Evolutionary conservation across 2,888 invertebrate genomes (phyloP), one percentile per base, ranked within the genome.

Genomic region (Meiosimyza decipiens): DNA sequence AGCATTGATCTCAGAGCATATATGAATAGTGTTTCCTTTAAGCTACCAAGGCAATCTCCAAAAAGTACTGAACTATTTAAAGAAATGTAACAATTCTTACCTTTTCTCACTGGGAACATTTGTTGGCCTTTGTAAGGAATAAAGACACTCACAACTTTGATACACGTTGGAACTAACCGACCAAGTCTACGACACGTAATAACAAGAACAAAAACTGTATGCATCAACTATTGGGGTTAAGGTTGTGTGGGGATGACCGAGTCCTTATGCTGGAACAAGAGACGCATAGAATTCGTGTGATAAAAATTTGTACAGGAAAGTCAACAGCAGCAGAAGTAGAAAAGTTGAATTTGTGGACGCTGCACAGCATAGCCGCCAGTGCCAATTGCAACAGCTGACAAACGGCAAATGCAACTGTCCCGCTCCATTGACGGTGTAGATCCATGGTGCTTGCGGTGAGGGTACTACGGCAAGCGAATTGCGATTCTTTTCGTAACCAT

Each of bases 371-470:
- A 71, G 69, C 74, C 68, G 71, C 62, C 59, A 68, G 66, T 59
- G 28, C 65, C 66, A 47, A 64, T 55, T 28, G 50, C 64, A 50
- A 67, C 73, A 71, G 72, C 68, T 70, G 59, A 15, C 70, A 54
- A 51, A 73, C 68, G 71, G 72, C 63, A 66, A 64, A 71, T 73
- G 77, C 68, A 68, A 77, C 70, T 75, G 73, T 73, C 74, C 70
- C 60, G 77, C 77, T 69, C 80, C 80, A 76, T 82, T 86, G 40
- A 4, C 1, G 9, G 83, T 77, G 52, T 84, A 80, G 52, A 83
- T 80, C 83, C 86, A 84, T n/a, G 85, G 83, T 66, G 87, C 82
- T 69, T 82, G 81, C 13, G 83, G 83, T 67, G 87, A 85, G 60
- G 86, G 84, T 15, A 82, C 80, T 12, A 82, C 80, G 47, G 82